Percentiles rank a stretch among this genome's conserved stretches.
Evolutionary conservation across 2,888 invertebrate genomes (phyloP).

Genomic region (Pyralis farinalis): DNA sequence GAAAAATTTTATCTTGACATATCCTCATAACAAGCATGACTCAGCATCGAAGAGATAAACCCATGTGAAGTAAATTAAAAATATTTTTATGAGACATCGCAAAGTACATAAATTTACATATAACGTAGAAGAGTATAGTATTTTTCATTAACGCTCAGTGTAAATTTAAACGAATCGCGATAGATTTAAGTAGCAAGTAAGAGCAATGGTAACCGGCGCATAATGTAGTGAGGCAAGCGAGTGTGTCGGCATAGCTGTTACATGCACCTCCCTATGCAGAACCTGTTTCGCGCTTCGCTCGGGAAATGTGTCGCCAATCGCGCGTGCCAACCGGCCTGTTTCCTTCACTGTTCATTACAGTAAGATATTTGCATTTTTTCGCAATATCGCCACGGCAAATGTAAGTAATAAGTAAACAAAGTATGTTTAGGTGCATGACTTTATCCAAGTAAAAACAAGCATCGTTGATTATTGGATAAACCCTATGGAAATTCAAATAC

Average conservation of each 20-base stretch:
- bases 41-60: too few relatives aligned
- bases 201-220: conserved; percentile 49
- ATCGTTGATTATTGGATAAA: too few relatives aligned
- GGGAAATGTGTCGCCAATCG: conserved; percentile 69
- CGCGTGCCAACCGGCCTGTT: conserved; percentile 60
- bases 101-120: too few relatives aligned
- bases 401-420: background rate
- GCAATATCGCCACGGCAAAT: conserved; percentile 16
- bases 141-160: too few relatives aligned
- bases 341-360: conserved; percentile 52
- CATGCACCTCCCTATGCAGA: conserved; percentile 48
- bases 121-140: too few relatives aligned
- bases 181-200: conserved; percentile 34
- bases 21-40: too few relatives aligned
- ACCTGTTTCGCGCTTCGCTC: conserved; percentile 67
- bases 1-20: too few relatives aligned
- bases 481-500: too few relatives aligned
- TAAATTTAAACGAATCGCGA: background rate
- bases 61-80: too few relatives aligned
- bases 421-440: background rate
- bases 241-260: conserved; percentile 43
- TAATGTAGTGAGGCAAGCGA: conserved; percentile 55
- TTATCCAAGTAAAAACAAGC: background rate
- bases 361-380: conserved; percentile 46
- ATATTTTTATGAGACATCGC: too few relatives aligned